These are phyloP conservation scores for Drosophila burlai DNA, from an alignment of 1,140 invertebrate genomes.

Conservation along the genomic window DNA sequence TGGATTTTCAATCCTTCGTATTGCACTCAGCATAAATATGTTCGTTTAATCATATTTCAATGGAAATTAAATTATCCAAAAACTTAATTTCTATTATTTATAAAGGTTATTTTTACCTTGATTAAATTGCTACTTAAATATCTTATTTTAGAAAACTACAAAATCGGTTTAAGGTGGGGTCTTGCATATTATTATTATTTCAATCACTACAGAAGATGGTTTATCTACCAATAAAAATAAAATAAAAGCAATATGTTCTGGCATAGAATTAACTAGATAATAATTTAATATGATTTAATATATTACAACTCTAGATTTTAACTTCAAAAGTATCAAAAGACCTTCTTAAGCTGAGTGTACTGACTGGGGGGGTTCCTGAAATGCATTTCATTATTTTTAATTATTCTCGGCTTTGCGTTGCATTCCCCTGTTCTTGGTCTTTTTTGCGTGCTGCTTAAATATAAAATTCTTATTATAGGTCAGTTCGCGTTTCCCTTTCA, in stretches of 20 bases:
- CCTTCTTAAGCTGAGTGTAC: conserved; percentile 1
- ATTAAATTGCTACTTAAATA: too few relatives aligned
- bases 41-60: neutral
- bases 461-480: conserved; percentile 79
- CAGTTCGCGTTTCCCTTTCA: conserved; percentile 79
- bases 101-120: neutral
- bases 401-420: conserved; percentile 8
- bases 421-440: conserved; percentile 10
- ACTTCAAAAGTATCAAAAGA: too few relatives aligned
- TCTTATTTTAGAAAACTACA: too few relatives aligned
- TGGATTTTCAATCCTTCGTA: neutral
- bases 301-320: neutral
- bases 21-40: conserved; percentile 1
- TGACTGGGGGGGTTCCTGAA: neutral
- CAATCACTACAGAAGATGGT: neutral
- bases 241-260: neutral
- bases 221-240: neutral
- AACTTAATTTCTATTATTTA: neutral
- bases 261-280: neutral
- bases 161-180: neutral
- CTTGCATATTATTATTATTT: too few relatives aligned
- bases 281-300: too few relatives aligned
- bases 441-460: conserved; percentile 56
- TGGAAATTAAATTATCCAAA: neutral
- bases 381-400: conserved; percentile 17